These are phyloP conservation scores for Rhynchopsitta pachyrhyncha DNA, from an alignment of 2,113 vertebrate genomes.

Conservation along the genomic window DNA sequence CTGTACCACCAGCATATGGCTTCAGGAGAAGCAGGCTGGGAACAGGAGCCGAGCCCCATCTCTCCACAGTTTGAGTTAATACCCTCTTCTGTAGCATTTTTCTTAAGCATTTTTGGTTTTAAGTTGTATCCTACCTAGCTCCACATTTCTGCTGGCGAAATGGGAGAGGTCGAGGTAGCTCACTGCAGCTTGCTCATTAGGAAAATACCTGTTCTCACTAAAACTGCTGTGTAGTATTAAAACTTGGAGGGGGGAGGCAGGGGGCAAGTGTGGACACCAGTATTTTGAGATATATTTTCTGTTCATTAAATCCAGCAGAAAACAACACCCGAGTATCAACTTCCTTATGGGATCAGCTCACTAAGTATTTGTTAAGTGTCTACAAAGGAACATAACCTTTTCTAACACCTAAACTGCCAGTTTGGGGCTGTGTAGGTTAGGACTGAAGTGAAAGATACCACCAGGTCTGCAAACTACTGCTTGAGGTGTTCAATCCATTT, in stretches of 20 bases:
- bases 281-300: neutral
- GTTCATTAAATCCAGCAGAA: neutral
- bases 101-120: neutral
- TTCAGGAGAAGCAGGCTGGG: neutral
- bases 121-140: neutral
- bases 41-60: neutral
- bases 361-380: neutral
- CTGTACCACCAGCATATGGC: accelerated
- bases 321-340: neutral
- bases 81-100: neutral
- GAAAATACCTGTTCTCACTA: neutral
- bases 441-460: neutral
- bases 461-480: neutral
- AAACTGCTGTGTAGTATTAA: neutral
- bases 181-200: neutral
- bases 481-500: neutral
- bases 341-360: neutral
- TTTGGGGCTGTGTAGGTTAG: neutral
- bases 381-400: neutral
- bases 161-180: neutral
- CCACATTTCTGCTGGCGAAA: neutral
- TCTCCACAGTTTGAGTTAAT: neutral
- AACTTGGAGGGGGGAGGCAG: neutral
- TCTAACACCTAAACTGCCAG: neutral
- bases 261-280: neutral